These are phyloP conservation scores for Clarias batrachus DNA, from an alignment of 2,113 vertebrate genomes.

Conservation along the genomic window DNA sequence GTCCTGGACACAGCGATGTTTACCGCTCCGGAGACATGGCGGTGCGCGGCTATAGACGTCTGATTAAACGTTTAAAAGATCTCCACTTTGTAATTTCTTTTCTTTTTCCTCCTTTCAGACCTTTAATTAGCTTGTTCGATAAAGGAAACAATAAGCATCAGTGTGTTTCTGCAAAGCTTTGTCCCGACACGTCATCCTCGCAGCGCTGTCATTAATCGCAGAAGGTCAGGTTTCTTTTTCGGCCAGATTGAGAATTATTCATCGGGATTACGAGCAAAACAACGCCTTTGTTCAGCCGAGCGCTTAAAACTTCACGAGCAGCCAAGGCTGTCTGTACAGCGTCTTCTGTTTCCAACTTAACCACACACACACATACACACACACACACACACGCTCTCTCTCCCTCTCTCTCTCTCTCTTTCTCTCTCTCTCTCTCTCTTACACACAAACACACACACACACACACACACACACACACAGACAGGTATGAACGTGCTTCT, in stretches of 20 bases:
- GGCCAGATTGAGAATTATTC: conserved; percentile 42
- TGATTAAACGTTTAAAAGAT: neutral
- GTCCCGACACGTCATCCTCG: conserved; percentile 1
- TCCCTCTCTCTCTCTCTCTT: too few species aligned
- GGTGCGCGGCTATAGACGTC: neutral
- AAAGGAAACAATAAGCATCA: conserved; percentile 45
- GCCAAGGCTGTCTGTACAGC: neutral
- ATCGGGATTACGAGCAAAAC: conserved; percentile 48
- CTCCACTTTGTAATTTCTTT: neutral
- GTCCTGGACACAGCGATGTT: too few species aligned
- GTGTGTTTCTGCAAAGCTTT: conserved; percentile 50
- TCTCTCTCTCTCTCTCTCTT: too few species aligned
- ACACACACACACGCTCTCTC: neutral
- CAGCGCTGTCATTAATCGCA: conserved; percentile 40
- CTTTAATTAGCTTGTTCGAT: neutral
- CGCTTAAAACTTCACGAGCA: neutral
- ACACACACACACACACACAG: conserved; percentile 9
- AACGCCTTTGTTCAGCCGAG: conserved; percentile 47
- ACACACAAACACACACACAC: too few species aligned
- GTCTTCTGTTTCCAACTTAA: conserved; percentile 27
- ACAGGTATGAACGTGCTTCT: neutral
- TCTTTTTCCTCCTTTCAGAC: neutral
- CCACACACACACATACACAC: neutral
- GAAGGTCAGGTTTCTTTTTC: conserved; percentile 43
- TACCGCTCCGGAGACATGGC: too few species aligned